Conservation (phyloP, 1,140 invertebrate genomes). For the Eciton burchellii region DNA sequence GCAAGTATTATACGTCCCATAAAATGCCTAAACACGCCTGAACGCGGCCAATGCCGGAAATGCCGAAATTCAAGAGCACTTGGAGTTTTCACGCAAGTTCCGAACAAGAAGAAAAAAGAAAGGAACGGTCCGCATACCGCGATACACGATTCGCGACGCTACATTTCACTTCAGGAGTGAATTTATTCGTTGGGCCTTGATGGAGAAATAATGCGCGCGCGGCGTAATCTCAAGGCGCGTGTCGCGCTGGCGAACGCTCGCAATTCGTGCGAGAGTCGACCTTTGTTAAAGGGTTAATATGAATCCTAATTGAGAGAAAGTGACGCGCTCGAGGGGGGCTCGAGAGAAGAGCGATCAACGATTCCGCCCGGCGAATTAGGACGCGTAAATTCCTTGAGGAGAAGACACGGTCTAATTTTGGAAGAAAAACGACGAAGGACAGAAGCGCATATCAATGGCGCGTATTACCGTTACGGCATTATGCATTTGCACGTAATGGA, state of each 20-base stretch:
- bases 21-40: too few relatives aligned
- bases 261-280: slow-evolving; percentile 38
- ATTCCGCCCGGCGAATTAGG: slow-evolving; percentile 3
- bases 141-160: neutral
- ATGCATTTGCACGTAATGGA: too few relatives aligned
- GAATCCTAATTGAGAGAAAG: slow-evolving; percentile 53
- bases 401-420: neutral
- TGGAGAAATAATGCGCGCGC: neutral
- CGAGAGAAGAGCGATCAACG: slow-evolving; percentile 39
- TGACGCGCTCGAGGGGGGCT: slow-evolving; percentile 16
- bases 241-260: slow-evolving; percentile 31
- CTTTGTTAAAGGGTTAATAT: slow-evolving; percentile 63
- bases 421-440: neutral
- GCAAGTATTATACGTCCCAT: too few relatives aligned
- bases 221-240: slow-evolving; percentile 42
- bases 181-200: neutral
- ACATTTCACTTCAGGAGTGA: neutral
- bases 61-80: too few relatives aligned
- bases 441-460: too few relatives aligned
- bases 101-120: too few relatives aligned
- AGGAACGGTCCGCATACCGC: too few relatives aligned
- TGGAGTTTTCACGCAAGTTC: too few relatives aligned
- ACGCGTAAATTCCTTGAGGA: neutral
- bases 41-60: too few relatives aligned
- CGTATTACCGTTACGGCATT: too few relatives aligned